These are phyloP conservation scores for Scaptodrosophila latifasciaeformis DNA, from an alignment of 2,888 invertebrate species.

Conservation along the genomic window DNA sequence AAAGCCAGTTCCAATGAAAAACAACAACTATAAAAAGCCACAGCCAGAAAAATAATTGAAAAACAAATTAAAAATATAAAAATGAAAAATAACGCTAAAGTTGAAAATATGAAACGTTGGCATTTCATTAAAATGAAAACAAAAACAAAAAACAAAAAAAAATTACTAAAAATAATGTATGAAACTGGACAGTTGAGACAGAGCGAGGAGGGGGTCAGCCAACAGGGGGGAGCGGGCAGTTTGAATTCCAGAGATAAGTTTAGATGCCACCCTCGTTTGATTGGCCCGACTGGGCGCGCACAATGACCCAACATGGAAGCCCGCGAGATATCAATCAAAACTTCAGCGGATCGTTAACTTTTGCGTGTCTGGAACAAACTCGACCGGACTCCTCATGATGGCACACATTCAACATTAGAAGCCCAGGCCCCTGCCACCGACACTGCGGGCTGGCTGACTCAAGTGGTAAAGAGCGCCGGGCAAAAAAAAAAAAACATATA, in stretches of 20 bases:
- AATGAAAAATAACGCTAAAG: conserved; percentile 9
- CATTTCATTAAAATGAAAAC: conserved; percentile 50
- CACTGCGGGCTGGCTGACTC: conserved; percentile 7
- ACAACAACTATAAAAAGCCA: conserved; percentile 16
- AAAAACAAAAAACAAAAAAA: conserved; percentile 13
- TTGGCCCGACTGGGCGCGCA: conserved; percentile 7
- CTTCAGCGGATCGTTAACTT: conserved; percentile 39
- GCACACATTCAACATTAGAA: conserved; percentile 31
- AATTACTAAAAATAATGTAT: conserved; percentile 23
- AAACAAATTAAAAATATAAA: conserved; percentile 58
- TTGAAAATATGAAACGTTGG: conserved; percentile 63
- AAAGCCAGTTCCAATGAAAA: conserved; percentile 56
- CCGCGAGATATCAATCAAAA: conserved; percentile 39
- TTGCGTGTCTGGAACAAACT: conserved; percentile 14
- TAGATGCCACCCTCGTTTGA: neutral
- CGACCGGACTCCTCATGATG: conserved; percentile 40
- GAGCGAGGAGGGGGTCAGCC: neutral
- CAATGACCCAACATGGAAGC: conserved; percentile 19
- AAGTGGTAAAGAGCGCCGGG: neutral
- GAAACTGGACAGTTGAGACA: conserved; percentile 8
- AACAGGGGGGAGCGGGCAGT: neutral
- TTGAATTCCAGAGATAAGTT: neutral
- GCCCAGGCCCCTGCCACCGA: neutral
- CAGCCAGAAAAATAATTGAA: conserved; percentile 62
- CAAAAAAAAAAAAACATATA: too few species aligned